Percentiles rank a stretch among this genome's conserved stretches.
These are phyloP conservation scores for Eumerus sabulonum DNA, from an alignment of 2,888 invertebrate species.

Conservation along the genomic window DNA sequence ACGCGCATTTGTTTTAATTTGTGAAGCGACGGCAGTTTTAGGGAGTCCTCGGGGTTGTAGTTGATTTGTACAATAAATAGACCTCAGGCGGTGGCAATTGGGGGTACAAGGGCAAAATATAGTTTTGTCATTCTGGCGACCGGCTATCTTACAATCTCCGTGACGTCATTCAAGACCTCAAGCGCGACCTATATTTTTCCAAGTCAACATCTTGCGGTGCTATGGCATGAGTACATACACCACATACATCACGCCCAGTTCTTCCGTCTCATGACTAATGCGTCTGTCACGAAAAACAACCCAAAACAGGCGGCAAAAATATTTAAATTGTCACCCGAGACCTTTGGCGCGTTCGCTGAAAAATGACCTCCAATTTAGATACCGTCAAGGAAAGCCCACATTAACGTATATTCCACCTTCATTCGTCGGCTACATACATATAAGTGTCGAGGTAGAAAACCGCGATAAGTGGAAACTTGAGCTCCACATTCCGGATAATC, in stretches of 20 bases:
- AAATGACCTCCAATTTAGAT: conserved; percentile 41
- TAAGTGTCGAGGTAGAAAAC: conserved; percentile 31
- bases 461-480: conserved; percentile 33
- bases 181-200: no score
- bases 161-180: no score
- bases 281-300: not conserved
- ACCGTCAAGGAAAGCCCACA: not conserved
- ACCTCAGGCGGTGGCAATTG: not conserved
- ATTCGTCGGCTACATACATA: conserved; percentile 8
- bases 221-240: no score
- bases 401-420: not conserved
- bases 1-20: conserved; percentile 58
- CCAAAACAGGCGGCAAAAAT: conserved; percentile 8
- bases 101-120: no score
- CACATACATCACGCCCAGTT: no score
- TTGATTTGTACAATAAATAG: conserved; percentile 38
- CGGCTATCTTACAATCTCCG: no score
- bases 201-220: no score
- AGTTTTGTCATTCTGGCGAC: no score
- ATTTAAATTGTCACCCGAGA: conserved; percentile 5
- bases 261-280: conserved; percentile 11
- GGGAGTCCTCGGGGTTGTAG: conserved; percentile 8
- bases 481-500: conserved; percentile 5
- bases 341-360: conserved; percentile 7
- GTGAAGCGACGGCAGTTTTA: not conserved